Evolutionary conservation across 2,113 vertebrate species (phyloP).

Genomic region (Romanogobio albipinnatus): DNA sequence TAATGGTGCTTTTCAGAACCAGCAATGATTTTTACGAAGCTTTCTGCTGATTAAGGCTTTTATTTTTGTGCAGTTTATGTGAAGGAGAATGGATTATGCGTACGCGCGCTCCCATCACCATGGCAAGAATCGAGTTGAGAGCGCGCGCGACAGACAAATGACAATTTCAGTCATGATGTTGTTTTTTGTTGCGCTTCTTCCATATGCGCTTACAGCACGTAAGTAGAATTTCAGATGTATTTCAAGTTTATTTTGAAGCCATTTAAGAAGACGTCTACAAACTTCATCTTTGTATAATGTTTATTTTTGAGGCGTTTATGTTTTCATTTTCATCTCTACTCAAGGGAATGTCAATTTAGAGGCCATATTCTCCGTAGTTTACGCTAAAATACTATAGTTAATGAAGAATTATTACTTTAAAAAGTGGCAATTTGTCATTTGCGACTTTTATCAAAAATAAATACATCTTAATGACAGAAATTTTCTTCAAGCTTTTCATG

Average conservation of each 20-base stretch:
- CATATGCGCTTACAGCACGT: slow-evolving; percentile 65
- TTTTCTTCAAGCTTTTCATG: neutral
- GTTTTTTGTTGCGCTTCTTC: slow-evolving; percentile 60
- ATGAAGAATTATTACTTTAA: neutral
- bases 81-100: slow-evolving; percentile 39
- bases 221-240: slow-evolving; percentile 59
- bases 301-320: neutral
- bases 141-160: slow-evolving; percentile 16
- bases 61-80: neutral
- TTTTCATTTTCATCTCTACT: neutral
- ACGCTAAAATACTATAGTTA: neutral
- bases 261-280: neutral
- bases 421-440: neutral
- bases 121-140: slow-evolving; percentile 22
- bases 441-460: neutral
- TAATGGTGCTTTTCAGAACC: slow-evolving; percentile 12
- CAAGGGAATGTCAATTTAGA: neutral
- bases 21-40: neutral
- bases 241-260: neutral
- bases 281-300: neutral
- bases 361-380: neutral
- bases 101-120: slow-evolving; percentile 24
- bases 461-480: neutral
- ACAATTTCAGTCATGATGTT: slow-evolving; percentile 7
- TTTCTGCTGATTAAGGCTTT: slow-evolving; percentile 6